These are phyloP conservation scores for Himalopsyche kuldschensis DNA, from an alignment of 2,888 invertebrate species.

Conservation along the genomic window DNA sequence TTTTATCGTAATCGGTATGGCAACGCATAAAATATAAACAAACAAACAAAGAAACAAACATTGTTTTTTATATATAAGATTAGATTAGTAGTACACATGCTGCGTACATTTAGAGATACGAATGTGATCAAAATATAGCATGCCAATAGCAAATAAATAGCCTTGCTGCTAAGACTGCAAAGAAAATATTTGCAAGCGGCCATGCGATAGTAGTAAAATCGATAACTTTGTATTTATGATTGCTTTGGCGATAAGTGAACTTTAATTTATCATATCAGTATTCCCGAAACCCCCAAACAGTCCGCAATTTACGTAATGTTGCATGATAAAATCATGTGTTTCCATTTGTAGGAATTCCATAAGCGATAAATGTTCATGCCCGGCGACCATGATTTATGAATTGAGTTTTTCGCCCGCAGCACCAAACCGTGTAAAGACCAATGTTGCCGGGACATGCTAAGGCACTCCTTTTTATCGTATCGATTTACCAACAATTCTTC, in stretches of 20 bases:
- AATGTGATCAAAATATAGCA: no score
- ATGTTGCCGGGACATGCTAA: constrained; percentile 2
- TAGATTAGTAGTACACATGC: no score
- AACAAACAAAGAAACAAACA: no score
- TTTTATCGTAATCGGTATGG: no score
- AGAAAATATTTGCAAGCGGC: no score
- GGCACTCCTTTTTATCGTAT: neutral
- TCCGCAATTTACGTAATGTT: neutral
- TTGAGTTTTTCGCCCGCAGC: neutral
- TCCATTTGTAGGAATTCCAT: neutral
- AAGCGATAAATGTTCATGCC: neutral
- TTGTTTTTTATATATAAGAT: no score
- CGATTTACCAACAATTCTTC: neutral
- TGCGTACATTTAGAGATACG: no score
- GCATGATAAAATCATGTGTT: neutral
- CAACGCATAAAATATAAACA: no score
- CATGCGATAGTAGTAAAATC: no score
- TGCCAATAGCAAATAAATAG: no score
- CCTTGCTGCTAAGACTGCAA: no score
- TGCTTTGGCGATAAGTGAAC: neutral
- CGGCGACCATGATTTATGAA: constrained; percentile 11
- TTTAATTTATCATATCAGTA: neutral
- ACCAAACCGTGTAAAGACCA: constrained; percentile 4
- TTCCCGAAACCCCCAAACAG: neutral
- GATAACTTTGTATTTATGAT: neutral